A percentile compares a stretch with the other conserved stretches of the same genome.
Evolutionary conservation across 2,888 invertebrate genomes (phyloP).

Genomic region (Hydriomena furcata): DNA sequence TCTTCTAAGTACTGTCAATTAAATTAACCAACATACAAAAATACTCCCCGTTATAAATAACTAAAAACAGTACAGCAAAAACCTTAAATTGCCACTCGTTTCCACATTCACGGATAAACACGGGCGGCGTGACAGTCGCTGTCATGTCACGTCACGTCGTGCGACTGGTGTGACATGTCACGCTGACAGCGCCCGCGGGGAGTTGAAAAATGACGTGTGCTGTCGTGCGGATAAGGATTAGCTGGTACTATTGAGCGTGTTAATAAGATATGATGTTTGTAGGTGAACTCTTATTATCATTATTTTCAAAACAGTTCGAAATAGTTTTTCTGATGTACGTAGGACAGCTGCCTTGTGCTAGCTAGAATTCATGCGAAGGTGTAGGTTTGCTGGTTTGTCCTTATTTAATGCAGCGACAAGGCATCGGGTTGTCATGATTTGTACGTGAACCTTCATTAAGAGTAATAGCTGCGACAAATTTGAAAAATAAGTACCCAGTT

Average conservation of each 20-base stretch:
- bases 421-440: too few relatives aligned
- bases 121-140: conserved; percentile 48
- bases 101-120: conserved; percentile 31
- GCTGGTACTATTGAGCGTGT: conserved; percentile 12
- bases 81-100: conserved; percentile 20
- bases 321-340: too few relatives aligned
- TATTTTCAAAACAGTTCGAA: too few relatives aligned
- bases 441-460: too few relatives aligned
- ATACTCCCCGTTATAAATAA: not conserved
- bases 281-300: not conserved
- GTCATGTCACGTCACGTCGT: conserved; percentile 47
- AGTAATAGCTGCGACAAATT: too few relatives aligned
- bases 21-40: too few relatives aligned
- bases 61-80: conserved; percentile 4
- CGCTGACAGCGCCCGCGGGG: conserved; percentile 38
- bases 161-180: conserved; percentile 37
- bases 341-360: too few relatives aligned
- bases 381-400: too few relatives aligned
- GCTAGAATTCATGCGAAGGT: too few relatives aligned
- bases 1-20: too few relatives aligned
- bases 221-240: conserved; percentile 28
- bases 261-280: conserved; percentile 10
- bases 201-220: conserved; percentile 39
- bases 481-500: too few relatives aligned
- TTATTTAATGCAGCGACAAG: too few relatives aligned